These are phyloP conservation scores for Lagodon rhomboides DNA, from an alignment of 2,797 vertebrate genomes.

Conservation along the genomic window DNA sequence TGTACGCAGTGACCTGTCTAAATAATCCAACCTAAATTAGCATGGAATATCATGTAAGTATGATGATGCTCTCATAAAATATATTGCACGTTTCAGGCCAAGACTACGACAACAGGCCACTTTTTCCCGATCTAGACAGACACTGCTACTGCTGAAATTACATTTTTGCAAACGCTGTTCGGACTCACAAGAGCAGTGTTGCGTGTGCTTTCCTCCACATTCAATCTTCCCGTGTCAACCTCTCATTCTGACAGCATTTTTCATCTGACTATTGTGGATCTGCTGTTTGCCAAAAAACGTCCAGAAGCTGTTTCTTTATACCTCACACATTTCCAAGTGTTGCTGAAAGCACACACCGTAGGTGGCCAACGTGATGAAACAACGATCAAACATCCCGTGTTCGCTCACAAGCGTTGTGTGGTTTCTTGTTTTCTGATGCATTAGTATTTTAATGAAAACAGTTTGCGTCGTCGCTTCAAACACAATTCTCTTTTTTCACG, in stretches of 20 bases:
- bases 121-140: background rate
- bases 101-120: background rate
- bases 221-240: slow-evolving; percentile 15
- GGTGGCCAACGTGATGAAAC: slow-evolving; percentile 52
- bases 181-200: slow-evolving; percentile 1
- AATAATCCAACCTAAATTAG: background rate
- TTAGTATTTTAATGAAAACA: slow-evolving; percentile 36
- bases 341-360: slow-evolving; percentile 61
- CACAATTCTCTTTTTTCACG: slow-evolving; percentile 3
- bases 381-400: slow-evolving; percentile 41
- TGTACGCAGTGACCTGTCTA: background rate
- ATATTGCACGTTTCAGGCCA: background rate
- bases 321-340: slow-evolving; percentile 60
- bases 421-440: slow-evolving; percentile 34
- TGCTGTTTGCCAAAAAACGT: slow-evolving; percentile 27
- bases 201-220: slow-evolving; percentile 7
- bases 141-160: background rate
- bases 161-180: background rate
- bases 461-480: slow-evolving; percentile 1
- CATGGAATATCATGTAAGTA: background rate
- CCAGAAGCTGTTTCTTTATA: slow-evolving; percentile 63
- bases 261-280: slow-evolving; percentile 28
- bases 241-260: slow-evolving; percentile 23
- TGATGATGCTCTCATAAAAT: background rate
- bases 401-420: slow-evolving; percentile 44